Percentiles rank a stretch among this genome's conserved stretches.
These are phyloP conservation scores for Candoia aspera DNA, from an alignment of 2,113 vertebrate genomes.

Conservation along the genomic window DNA sequence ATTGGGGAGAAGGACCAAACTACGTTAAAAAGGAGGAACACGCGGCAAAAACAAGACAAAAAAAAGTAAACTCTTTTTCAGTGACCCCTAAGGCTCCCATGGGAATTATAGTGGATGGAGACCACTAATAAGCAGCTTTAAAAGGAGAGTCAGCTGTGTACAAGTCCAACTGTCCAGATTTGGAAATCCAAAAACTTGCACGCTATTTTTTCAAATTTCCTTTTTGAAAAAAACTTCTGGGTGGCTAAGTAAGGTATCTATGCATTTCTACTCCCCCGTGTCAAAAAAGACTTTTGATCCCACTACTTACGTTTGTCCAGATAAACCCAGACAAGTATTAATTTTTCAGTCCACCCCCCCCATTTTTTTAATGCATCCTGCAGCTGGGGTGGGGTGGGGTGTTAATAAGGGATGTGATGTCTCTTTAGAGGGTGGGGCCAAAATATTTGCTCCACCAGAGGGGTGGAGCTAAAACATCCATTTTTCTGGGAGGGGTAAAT, in stretches of 20 bases:
- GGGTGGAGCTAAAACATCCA: not conserved
- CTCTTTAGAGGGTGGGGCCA: not conserved
- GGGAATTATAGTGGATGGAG: not conserved
- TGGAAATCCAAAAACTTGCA: not conserved
- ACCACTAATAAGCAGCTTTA: not conserved
- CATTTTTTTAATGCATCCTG: not conserved
- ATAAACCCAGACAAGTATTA: not conserved
- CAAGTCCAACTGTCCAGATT: not conserved
- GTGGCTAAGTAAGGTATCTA: not conserved
- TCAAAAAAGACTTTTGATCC: too few relatives aligned
- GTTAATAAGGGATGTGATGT: not conserved
- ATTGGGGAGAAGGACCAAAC: not conserved
- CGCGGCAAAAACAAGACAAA: not conserved
- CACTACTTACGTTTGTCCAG: not conserved
- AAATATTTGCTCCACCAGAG: not conserved
- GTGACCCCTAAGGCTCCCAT: not conserved
- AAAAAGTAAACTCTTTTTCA: not conserved
- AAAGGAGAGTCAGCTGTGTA: not conserved
- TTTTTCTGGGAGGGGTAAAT: not conserved
- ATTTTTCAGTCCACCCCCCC: not conserved
- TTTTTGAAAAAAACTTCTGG: not conserved
- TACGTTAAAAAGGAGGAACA: not conserved
- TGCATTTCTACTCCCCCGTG: not conserved
- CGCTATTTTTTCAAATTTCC: not conserved
- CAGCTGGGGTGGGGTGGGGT: not conserved